These are phyloP conservation scores for Laspeyria flexula DNA, from an alignment of 2,888 invertebrate species.

Conservation along the genomic window DNA sequence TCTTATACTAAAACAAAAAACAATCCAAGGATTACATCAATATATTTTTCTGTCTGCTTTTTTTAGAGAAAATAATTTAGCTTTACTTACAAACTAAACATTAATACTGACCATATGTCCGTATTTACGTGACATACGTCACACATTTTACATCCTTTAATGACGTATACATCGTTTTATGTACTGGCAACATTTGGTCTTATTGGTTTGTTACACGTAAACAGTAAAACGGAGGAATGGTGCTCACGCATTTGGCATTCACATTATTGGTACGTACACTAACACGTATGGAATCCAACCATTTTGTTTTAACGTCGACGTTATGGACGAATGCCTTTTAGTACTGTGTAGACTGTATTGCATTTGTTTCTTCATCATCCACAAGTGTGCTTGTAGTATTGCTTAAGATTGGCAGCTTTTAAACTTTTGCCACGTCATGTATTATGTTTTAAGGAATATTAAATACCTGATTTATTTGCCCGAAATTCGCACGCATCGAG, in stretches of 20 bases:
- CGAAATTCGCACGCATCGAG: too few relatives aligned
- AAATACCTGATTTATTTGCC: too few relatives aligned
- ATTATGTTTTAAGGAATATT: too few relatives aligned
- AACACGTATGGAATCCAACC: constrained; percentile 12
- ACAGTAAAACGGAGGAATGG: constrained; percentile 61
- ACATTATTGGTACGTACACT: constrained; percentile 58
- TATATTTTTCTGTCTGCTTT: too few relatives aligned
- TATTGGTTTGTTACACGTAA: constrained; percentile 53
- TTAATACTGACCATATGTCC: not conserved
- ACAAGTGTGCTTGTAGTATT: too few relatives aligned
- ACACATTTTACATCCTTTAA: not conserved
- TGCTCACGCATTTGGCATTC: constrained; percentile 53
- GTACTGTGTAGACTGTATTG: not conserved
- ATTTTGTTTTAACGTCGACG: constrained; percentile 17
- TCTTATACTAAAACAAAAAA: too few relatives aligned
- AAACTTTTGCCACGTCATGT: too few relatives aligned
- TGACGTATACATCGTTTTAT: not conserved
- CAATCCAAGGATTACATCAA: too few relatives aligned
- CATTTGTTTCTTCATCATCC: too few relatives aligned
- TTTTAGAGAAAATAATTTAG: too few relatives aligned
- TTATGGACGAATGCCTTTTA: constrained; percentile 1
- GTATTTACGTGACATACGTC: not conserved
- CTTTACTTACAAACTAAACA: too few relatives aligned
- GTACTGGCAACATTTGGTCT: constrained; percentile 37
- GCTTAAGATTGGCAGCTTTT: too few relatives aligned